Base-by-base conservation (phyloP, 2,797 vertebrate genomes). In the Oreonectes daqikongensis region DNA sequence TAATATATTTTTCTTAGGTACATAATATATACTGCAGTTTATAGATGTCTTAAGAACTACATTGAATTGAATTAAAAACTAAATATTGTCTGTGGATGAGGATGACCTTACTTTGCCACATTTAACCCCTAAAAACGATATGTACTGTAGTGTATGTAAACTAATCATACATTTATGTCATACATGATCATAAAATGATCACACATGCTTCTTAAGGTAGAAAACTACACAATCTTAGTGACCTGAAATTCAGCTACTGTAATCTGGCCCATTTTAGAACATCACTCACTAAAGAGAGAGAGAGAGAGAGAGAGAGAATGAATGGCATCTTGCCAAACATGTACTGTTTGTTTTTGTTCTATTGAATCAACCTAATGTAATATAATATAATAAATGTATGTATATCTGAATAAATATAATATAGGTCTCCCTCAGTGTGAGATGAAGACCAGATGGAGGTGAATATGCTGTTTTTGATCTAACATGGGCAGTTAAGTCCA, bases 401-500 rank as follows among this genome's bases (percentile, higher is more conserved):
- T 52, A 15, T 15, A 17, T 15, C 5, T 6, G 14, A 57, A 57
- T 26, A 57, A 26, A 26, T 57, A 22, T 38, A 15, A 20, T 20
- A 55, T 32, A 42, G 6, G 20, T 55, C 61, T 67, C 50, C 9
- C 32, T 67, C 40, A 20, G 24, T 67, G 42, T 17, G 46, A 12
- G 14, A 22, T 40, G 14, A 50, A 20, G 30, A n/a, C 14, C 28
- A 48, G 24, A 71, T 67, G 67, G 66, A 78, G 38, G 65, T 77
- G 76, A 42, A 53, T 24, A 18, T 4, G 55, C 5, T 12, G 17
- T 67, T 55, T 17, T 52, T 75, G 60, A 40, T 74, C 57, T 75
- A 75, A 73, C 35, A 70, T 72, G 68, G 69, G 42, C 61, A 72
- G 60, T 76, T 72, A 70, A n/a, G n/a, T n/a, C n/a, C 69, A 40